Conservation (phyloP, 2,888 invertebrate genomes). For the Arctia plantaginis region DNA sequence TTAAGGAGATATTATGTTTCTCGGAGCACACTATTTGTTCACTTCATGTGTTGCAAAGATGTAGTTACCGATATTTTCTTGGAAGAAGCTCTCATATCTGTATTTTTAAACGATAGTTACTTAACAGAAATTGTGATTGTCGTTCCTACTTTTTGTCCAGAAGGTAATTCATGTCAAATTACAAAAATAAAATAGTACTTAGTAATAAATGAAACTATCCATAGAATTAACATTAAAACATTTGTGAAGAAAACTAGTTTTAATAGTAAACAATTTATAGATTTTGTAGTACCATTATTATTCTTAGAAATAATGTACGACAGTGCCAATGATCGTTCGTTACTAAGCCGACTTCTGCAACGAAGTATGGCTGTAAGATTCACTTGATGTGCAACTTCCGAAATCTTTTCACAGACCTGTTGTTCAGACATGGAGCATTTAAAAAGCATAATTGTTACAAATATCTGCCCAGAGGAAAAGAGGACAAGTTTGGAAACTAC, state of each 20-base stretch:
- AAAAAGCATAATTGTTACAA: constrained; percentile 64
- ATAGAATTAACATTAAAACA: no score
- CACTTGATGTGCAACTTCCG: neutral
- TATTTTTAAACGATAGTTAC: constrained; percentile 81
- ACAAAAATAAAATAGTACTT: neutral
- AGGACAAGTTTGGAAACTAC: constrained; percentile 51
- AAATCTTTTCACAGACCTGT: constrained; percentile 51
- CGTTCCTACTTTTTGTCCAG: constrained; percentile 74
- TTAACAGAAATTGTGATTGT: constrained; percentile 82
- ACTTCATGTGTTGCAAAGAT: constrained; percentile 84
- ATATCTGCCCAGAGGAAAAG: constrained; percentile 47
- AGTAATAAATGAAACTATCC: no score
- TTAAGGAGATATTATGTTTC: constrained; percentile 70
- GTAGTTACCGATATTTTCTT: constrained; percentile 69
- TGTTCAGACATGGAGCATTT: constrained; percentile 57
- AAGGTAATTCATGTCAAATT: constrained; percentile 59
- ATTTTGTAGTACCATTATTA: no score
- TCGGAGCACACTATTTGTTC: constrained; percentile 87
- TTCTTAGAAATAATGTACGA: no score
- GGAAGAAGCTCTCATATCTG: constrained; percentile 71
- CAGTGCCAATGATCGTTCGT: no score
- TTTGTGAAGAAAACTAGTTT: no score
- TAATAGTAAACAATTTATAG: no score
- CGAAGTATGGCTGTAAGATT: neutral
- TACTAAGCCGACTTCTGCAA: neutral